Percentiles rank a stretch among this genome's conserved stretches.
These are phyloP conservation scores for Drosophila leontia DNA, from an alignment of 1,140 invertebrate genomes.

Conservation along the genomic window DNA sequence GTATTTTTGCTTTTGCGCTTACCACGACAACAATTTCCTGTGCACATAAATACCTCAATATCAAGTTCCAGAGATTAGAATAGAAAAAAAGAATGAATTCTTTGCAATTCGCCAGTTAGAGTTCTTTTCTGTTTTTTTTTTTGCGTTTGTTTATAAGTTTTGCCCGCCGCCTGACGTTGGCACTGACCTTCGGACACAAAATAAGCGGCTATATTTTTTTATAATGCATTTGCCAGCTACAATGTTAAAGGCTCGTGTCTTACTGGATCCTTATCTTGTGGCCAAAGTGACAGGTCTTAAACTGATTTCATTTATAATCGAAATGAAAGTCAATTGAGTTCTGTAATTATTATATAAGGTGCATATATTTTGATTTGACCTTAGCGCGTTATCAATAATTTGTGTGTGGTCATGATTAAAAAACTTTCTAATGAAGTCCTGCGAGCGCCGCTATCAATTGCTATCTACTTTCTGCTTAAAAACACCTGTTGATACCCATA, in stretches of 20 bases:
- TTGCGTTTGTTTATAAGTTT: slow-evolving; percentile 28
- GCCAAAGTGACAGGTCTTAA: slow-evolving; percentile 2
- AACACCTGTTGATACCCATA: slow-evolving; percentile 12
- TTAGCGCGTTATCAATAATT: not conserved
- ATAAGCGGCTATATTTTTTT: slow-evolving; percentile 54
- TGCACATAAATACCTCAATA: slow-evolving; percentile 68
- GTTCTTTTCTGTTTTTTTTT: slow-evolving; percentile 34
- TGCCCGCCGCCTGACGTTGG: slow-evolving; percentile 49
- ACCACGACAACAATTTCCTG: slow-evolving; percentile 65
- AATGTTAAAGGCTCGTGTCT: slow-evolving; percentile 7
- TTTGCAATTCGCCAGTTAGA: slow-evolving; percentile 18
- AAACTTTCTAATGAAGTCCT: not conserved
- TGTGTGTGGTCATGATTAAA: slow-evolving; percentile 17
- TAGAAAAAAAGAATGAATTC: slow-evolving; percentile 16
- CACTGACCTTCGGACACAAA: slow-evolving; percentile 73
- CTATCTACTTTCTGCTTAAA: slow-evolving; percentile 2
- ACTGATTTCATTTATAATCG: slow-evolving; percentile 4
- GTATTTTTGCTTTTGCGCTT: slow-evolving; percentile 25
- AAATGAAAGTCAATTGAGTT: slow-evolving; percentile 14
- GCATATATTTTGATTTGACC: not conserved
- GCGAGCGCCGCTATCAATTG: not conserved
- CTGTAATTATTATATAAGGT: slow-evolving; percentile 12
- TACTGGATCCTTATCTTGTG: not conserved
- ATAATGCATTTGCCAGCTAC: slow-evolving; percentile 13
- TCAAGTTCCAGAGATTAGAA: slow-evolving; percentile 67